Base-by-base conservation (phyloP, 2,888 invertebrate species). In the Leptogaster cylindrica region DNA sequence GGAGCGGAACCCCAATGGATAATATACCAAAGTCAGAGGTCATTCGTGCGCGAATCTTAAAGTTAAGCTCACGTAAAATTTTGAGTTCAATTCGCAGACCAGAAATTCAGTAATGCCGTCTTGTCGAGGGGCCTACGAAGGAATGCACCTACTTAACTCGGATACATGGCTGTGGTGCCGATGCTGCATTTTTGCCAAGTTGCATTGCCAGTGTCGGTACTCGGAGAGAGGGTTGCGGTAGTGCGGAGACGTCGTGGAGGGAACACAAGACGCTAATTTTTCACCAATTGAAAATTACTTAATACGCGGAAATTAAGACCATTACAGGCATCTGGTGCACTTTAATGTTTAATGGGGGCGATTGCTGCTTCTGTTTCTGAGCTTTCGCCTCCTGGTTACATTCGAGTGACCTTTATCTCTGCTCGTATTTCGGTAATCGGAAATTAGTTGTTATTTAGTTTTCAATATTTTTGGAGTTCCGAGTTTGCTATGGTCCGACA, bases 281-380 rank as follows among this genome's bases (percentile, higher is more conserved):
- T 61, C 61, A 44, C 44, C 44, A 44, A 61, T 61, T 44, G 61
- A 28, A 61, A 61, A 61, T 61, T 61, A 61, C 61, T 61, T 61
- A 61, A 61, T 61, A 61, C 44, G 44, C 44, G 61, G 61, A 61
- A 61, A 61, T 61, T 61, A 61, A 61, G 61, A 61, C 44, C 61
- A 28, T 44, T 61, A 61, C 61, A 44, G 44, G 61, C 14, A 16
- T 41, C 44, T 27, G 20, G 27, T 28, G 18, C 44, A 61, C 25
- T 44, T 44, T 27, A 61, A 61, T 44, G 61, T 44, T 44, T 27
- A 61, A 61, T 44, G 61, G 44, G 61, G 61, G 61, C 61, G 27
- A 61, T 61, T 39, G 55, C n/a, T 44, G 25, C 61, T 44, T 61
- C 61, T 61, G 61, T 44, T 55, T 55, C 14, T n/a, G 55, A 36